A percentile compares a stretch with the other conserved stretches of the same genome.
Evolutionary conservation across 2,113 vertebrate species (phyloP).

Genomic region (Atlantisia rogersi): DNA sequence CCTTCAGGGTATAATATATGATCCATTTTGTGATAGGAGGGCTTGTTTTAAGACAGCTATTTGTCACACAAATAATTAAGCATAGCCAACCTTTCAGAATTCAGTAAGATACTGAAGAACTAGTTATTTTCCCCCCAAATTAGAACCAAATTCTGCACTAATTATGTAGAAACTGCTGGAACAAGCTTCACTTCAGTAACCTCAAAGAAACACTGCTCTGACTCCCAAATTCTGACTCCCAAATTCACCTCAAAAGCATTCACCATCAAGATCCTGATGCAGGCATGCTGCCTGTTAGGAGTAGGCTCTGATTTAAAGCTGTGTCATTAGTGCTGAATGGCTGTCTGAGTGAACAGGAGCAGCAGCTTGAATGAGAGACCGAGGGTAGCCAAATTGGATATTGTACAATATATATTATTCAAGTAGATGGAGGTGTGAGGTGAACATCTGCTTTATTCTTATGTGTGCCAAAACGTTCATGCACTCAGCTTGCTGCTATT

Average conservation of each 20-base stretch:
- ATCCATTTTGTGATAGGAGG: neutral
- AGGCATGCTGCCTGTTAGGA: neutral
- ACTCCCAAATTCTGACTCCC: neutral
- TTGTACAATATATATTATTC: neutral
- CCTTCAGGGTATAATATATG: neutral
- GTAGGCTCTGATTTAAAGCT: neutral
- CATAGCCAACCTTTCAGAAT: neutral
- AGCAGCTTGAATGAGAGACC: neutral
- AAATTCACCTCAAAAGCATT: neutral
- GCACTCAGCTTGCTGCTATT: neutral
- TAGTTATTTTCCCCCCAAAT: neutral
- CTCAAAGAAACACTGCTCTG: neutral
- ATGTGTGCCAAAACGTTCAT: neutral
- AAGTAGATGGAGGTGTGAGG: neutral
- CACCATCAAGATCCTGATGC: neutral
- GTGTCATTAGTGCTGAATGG: neutral
- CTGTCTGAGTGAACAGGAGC: neutral
- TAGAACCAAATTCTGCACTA: neutral
- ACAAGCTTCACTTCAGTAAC: neutral
- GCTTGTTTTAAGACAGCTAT: neutral
- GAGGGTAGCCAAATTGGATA: neutral
- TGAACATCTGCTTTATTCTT: neutral
- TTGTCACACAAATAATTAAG: neutral
- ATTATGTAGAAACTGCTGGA: neutral
- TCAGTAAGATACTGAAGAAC: neutral